A percentile compares a stretch with the other conserved stretches of the same genome.
Evolutionary conservation across 2,797 vertebrate genomes (phyloP).

Genomic region (Otus scops): DNA sequence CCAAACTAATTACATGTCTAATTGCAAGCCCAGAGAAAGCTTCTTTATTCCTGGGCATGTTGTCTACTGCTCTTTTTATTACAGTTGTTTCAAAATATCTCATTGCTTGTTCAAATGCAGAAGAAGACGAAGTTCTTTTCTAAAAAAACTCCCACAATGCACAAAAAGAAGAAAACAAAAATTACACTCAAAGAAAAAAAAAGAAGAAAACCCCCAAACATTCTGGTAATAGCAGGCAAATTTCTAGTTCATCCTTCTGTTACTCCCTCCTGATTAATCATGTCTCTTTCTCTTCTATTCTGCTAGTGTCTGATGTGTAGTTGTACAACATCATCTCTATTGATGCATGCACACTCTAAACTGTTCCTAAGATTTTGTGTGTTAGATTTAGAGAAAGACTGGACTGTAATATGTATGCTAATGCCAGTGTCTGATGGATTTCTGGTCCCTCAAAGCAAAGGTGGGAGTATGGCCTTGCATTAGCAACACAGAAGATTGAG

Average conservation of each 20-base stretch:
- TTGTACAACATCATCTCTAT: background rate
- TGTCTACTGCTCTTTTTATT: background rate
- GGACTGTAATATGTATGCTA: background rate
- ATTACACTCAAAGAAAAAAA: rapidly evolving
- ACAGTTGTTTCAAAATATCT: background rate
- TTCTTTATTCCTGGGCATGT: background rate
- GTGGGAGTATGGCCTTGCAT: background rate
- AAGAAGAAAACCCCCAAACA: background rate
- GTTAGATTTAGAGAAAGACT: background rate
- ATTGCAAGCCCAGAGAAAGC: background rate
- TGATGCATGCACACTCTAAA: background rate
- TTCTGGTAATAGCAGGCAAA: background rate
- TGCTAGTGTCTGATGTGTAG: rapidly evolving
- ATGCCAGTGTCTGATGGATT: background rate
- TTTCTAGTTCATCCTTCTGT: background rate
- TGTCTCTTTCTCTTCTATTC: background rate
- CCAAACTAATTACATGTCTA: background rate
- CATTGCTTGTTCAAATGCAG: background rate
- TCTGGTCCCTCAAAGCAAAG: background rate
- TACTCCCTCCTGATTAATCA: background rate
- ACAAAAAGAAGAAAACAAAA: background rate
- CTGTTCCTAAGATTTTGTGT: background rate
- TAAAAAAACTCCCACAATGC: background rate
- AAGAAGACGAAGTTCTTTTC: no score
- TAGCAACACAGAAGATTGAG: background rate